These are phyloP conservation scores for Polyodon spathula DNA, from an alignment of 2,113 vertebrate genomes.

Conservation along the genomic window DNA sequence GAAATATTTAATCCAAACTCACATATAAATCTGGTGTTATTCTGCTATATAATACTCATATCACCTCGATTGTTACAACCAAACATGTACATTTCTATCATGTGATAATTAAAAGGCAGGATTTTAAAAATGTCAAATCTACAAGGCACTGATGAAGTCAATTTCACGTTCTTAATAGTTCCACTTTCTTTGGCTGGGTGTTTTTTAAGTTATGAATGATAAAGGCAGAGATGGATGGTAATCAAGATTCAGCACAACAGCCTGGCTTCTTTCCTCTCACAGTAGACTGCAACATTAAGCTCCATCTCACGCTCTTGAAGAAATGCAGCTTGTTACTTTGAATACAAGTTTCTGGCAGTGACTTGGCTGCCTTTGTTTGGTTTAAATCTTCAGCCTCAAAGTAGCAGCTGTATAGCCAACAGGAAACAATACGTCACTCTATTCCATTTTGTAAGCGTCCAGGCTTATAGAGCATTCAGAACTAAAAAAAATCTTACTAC, in stretches of 20 bases:
- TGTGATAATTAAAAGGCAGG: background rate
- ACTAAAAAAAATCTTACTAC: no score
- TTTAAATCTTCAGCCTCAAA: conserved; percentile 30
- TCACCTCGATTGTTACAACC: no score
- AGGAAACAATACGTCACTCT: background rate
- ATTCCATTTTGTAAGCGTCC: background rate
- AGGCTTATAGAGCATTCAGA: no score
- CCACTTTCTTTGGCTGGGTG: background rate
- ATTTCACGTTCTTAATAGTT: no score
- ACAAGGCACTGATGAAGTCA: no score
- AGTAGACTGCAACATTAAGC: conserved; percentile 40
- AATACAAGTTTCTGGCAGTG: conserved; percentile 25
- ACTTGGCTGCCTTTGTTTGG: conserved; percentile 23
- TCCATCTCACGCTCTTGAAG: conserved; percentile 40
- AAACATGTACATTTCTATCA: background rate
- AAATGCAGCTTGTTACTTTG: conserved; percentile 35
- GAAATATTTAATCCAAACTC: no score
- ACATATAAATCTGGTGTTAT: no score
- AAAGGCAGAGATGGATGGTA: background rate
- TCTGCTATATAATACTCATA: no score
- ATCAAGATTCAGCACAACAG: conserved; percentile 2
- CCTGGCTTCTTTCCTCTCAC: conserved; percentile 27
- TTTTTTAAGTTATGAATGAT: background rate
- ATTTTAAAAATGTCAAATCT: no score
- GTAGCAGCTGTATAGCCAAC: background rate